Percentiles rank a stretch among this genome's conserved stretches.
phyloP scores from a whole-genome alignment of 2,797 vertebrate genomes.

The Bothrops alternatus region DNA sequence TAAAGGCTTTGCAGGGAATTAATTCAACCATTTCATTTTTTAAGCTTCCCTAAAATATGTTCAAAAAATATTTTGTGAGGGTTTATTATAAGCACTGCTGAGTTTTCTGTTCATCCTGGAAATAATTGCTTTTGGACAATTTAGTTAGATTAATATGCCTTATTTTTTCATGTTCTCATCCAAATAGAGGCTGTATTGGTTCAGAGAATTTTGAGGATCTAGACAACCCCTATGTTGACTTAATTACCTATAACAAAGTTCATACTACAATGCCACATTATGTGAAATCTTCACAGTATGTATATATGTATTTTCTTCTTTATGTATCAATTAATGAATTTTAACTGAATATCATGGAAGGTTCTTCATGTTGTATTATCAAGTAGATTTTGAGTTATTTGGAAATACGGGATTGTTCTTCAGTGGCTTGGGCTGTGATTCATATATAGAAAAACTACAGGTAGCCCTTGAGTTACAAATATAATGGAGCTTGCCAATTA shows the following conservation, averaged over 20 bases:
- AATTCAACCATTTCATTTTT: neutral
- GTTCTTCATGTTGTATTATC: rapidly evolving
- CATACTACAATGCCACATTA: constrained; percentile 48
- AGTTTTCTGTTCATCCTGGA: constrained; percentile 48
- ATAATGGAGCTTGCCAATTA: too few species aligned
- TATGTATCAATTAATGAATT: neutral
- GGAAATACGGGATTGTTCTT: neutral
- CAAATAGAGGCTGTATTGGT: constrained; percentile 68
- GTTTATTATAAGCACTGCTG: constrained; percentile 35
- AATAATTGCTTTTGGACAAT: neutral
- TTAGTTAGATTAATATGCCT: constrained; percentile 28
- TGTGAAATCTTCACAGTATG: constrained; percentile 61
- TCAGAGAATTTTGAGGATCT: constrained; percentile 68
- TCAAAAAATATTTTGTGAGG: constrained; percentile 9
- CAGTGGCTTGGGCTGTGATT: neutral
- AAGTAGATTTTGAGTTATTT: neutral
- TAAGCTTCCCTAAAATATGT: constrained; percentile 12
- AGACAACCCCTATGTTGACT: constrained; percentile 63
- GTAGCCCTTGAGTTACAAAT: too few species aligned
- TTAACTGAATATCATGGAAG: neutral
- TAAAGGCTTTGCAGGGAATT: neutral
- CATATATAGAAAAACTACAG: neutral
- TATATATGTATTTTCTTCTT: neutral
- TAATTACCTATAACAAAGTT: constrained; percentile 61
- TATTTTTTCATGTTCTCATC: constrained; percentile 20